A percentile compares a stretch with the other conserved stretches of the same genome.
Conservation (phyloP, 2,888 invertebrate genomes). For the Orthosia gothica region DNA sequence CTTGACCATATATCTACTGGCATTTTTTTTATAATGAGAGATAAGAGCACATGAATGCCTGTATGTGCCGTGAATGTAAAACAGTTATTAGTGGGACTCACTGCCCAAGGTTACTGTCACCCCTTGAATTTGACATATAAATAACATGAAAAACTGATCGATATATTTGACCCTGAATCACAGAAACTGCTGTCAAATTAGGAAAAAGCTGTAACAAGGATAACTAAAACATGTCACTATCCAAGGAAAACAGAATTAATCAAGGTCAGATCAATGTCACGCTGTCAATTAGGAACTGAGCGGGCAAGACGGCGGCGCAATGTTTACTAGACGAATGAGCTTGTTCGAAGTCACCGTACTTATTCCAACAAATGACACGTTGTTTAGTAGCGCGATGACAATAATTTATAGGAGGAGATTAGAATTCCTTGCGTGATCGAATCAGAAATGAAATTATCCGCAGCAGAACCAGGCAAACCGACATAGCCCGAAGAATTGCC, state of each 20-base stretch:
- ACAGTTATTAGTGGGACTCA: background rate
- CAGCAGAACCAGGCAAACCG: too few relatives aligned
- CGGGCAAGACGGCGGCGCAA: constrained; percentile 6
- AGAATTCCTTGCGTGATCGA: too few relatives aligned
- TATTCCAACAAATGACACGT: constrained; percentile 32
- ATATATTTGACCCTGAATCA: constrained; percentile 8
- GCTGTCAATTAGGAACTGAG: constrained; percentile 60
- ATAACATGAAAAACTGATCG: background rate
- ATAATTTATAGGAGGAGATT: background rate
- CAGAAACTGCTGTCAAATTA: constrained; percentile 21
- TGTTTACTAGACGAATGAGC: constrained; percentile 24
- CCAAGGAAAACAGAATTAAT: constrained; percentile 41
- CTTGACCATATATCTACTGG: background rate
- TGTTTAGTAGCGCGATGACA: constrained; percentile 14
- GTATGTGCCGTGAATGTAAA: background rate
- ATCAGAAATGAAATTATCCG: too few relatives aligned
- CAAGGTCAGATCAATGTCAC: constrained; percentile 39
- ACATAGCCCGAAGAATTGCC: too few relatives aligned
- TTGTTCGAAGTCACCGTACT: constrained; percentile 28
- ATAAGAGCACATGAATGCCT: too few relatives aligned
- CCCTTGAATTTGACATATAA: background rate
- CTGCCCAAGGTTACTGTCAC: background rate
- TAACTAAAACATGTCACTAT: constrained; percentile 27
- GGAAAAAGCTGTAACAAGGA: constrained; percentile 4
- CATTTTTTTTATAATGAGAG: background rate